Base-by-base conservation (phyloP, 2,113 vertebrate genomes). In the Zingel zingel region DNA sequence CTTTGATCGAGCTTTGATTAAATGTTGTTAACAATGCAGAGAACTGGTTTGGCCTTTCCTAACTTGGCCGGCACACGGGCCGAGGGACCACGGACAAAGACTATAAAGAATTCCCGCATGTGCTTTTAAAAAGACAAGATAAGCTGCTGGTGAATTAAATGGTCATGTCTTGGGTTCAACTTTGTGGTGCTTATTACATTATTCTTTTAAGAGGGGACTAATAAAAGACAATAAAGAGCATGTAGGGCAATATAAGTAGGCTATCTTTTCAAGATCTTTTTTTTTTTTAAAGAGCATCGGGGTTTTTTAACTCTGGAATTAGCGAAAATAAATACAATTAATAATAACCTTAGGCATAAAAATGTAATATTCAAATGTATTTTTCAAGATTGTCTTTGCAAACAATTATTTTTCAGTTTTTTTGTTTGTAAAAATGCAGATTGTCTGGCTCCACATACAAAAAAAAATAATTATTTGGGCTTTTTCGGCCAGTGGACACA, bases 1-100 rank as follows among this genome's bases (percentile, higher is more conserved):
- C 92, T 95, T 92, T 95, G 95, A 95, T 96, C 94, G 94, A 93
- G 77, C 94, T 95, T 94, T 96, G 95, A 96, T 97, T 96, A 96
- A 93, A 93, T 92, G 91, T 88, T 90, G 94, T 91, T 93, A 94
- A 96, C 94, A 96, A 96, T 92, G 86, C 85, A 83, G 86, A 72
- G 63, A 89, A 83, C 83, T 69, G 56, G 53, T 88, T 89, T 59
- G 82, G 48, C 79, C 61, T 77, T 86, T 78, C 53, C 51, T 59
- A 87, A 85, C 68, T 77, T 68, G 69, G 77, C 77, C 12, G 47
- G 71, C 51, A 71, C 86, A 78, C 19, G 66, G 67, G 83, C 80
- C 1, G n/a, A 83, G 67, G 16, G 63, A 36, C 53, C 65, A 23
- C 0, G 15, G 67, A 82, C 73, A 74, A 84, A 86, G 70, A 86